phyloP scores from a whole-genome alignment of 2,113 vertebrate species.

The Eleginops maclovinus region DNA sequence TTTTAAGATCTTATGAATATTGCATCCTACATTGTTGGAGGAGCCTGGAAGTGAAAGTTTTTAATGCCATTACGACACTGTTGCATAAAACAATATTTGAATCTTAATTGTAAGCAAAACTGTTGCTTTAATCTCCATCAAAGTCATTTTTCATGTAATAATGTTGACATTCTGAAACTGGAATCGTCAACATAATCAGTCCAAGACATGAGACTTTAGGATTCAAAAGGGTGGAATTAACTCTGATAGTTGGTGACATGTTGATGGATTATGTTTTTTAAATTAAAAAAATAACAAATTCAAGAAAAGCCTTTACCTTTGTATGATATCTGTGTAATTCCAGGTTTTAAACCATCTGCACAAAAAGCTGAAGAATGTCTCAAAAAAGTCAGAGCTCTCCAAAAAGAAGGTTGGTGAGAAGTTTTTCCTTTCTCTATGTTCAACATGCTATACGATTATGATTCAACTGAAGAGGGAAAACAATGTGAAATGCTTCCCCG shows the following conservation, averaged over 20 bases:
- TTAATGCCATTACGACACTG: too few relatives aligned
- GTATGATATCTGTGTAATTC: slow-evolving; percentile 43
- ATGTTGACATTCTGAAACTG: neutral
- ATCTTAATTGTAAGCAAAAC: too few relatives aligned
- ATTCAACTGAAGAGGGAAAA: neutral
- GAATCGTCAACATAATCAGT: neutral
- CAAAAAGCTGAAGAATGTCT: slow-evolving; percentile 94
- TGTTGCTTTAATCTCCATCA: neutral
- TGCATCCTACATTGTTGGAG: too few relatives aligned
- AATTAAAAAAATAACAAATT: neutral
- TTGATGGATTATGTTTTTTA: neutral
- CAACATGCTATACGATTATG: neutral
- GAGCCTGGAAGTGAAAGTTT: too few relatives aligned
- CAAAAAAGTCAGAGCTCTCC: slow-evolving; percentile 94
- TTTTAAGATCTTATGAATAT: too few relatives aligned
- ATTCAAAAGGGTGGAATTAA: neutral
- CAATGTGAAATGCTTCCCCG: neutral
- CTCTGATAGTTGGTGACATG: neutral
- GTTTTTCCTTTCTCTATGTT: neutral
- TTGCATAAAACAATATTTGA: too few relatives aligned
- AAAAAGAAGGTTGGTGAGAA: slow-evolving; percentile 92
- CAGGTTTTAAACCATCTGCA: slow-evolving; percentile 96
- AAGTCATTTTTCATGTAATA: neutral
- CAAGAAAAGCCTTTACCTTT: neutral
- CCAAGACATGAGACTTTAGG: too few relatives aligned